Base-by-base conservation (phyloP, 2,113 vertebrate genomes). In the Labeo catla region DNA sequence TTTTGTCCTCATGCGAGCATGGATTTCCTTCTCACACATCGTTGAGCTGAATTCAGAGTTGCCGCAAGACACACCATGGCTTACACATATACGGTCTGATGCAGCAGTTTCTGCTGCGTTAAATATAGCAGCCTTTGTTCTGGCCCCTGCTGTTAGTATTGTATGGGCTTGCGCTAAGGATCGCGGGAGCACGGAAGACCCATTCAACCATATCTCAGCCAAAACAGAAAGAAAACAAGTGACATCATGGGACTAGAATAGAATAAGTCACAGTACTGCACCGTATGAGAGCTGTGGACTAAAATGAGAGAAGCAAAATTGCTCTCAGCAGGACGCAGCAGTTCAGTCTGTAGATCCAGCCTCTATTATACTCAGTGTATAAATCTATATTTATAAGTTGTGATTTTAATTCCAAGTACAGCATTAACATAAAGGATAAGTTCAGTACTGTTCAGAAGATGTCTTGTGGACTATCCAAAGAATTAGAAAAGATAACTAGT, bases 61-160 rank as follows among this genome's bases (percentile, higher is more conserved):
- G 39, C 59, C 6, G 43, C 13, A 84, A 59, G 39, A 61, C 8
- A 8, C 43, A 28, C 23, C 45, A 36, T 7, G 23, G 54, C 83
- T n/a, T 76, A 39, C 61, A 84, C 73, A 59, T 52, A n/a, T 28
- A 63, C 8, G 16, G 39, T 39, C 21, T 61, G 79, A 23, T 70
- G 76, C 36, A 54, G 87, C 50, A 84, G 0, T 59, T 84, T 59
- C 68, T 84, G 43, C 57, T 6, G 78, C 63, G 45, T 74, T 73
- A 86, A 81, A 86, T 86, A 86, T 73, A 81, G 79, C 9, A 28
- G 54, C 54, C 34, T 81, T 86, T 86, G 68, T 76, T 86, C 54
- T 72, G 54, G 36, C 49, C 59, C 77, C 72, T 61, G 86, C 47
- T 84, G 66, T 84, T 57, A n/a, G 66, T 63, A 66, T 34, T 34